Percentiles rank a stretch among this genome's conserved stretches.
These are phyloP conservation scores for Poeciliopsis infans DNA, from an alignment of 2,797 vertebrate genomes.

Conservation along the genomic window DNA sequence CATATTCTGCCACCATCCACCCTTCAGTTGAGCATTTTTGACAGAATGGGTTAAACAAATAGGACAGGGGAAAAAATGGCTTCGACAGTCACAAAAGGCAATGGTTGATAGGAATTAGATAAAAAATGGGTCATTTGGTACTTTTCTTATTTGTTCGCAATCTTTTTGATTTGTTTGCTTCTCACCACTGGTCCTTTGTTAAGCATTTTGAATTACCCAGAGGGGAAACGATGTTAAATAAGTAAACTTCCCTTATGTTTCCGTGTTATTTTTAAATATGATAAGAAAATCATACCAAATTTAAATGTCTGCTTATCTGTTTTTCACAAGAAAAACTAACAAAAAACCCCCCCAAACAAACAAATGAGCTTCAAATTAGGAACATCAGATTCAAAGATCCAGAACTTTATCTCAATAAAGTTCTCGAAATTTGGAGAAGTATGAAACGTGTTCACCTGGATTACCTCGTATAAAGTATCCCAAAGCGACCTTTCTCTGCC, in stretches of 20 bases:
- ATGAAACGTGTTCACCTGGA: not conserved
- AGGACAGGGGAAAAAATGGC: not conserved
- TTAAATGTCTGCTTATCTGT: not conserved
- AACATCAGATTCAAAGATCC: not conserved
- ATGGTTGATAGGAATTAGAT: not conserved
- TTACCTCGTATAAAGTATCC: not conserved
- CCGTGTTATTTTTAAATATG: not conserved
- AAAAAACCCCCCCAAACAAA: no score
- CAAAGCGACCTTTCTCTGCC: not conserved
- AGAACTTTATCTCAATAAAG: not conserved
- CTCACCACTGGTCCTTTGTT: not conserved
- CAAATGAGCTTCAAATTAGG: not conserved
- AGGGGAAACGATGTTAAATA: not conserved
- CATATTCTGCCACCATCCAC: not conserved
- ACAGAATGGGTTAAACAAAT: not conserved
- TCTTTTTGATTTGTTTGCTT: not conserved
- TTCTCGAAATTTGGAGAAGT: not conserved
- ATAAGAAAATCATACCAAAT: not conserved
- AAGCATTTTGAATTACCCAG: not conserved
- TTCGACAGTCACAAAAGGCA: not conserved
- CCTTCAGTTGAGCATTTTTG: not conserved
- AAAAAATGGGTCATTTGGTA: not conserved
- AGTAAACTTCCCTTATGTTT: not conserved
- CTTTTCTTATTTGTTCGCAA: not conserved
- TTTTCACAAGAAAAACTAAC: not conserved